Conservation (phyloP, 2,797 vertebrate species). For the Brachyrhaphis roseni region DNA sequence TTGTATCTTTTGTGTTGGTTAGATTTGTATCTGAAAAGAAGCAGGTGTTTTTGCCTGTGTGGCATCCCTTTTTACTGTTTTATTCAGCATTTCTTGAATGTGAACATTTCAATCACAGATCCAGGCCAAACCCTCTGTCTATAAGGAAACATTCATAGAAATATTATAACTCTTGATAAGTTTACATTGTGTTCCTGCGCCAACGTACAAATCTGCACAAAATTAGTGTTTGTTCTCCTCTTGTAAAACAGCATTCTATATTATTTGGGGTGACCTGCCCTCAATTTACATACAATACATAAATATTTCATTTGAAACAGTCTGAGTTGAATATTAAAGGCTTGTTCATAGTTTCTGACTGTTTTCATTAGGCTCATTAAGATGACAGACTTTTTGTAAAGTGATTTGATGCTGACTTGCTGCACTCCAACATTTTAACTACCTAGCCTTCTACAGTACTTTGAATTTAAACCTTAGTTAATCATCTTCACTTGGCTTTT, state of each 20-base stretch:
- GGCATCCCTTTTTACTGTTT: conserved; percentile 28
- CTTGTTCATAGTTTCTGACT: not conserved
- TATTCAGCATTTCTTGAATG: not conserved
- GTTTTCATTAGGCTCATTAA: not conserved
- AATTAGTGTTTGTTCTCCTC: not conserved
- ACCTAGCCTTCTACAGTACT: not conserved
- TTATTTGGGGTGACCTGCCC: not conserved
- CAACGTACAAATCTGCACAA: not conserved
- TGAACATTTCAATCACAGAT: conserved; percentile 30
- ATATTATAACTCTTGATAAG: not conserved
- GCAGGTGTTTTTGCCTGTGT: not conserved
- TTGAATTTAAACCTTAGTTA: not conserved
- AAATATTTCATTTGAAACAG: not conserved
- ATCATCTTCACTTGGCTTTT: not conserved
- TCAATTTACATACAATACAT: not conserved
- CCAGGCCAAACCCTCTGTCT: not conserved
- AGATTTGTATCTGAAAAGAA: not conserved
- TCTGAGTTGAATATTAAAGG: not conserved
- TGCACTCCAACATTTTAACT: not conserved
- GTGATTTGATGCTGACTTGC: not conserved
- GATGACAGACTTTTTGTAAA: not conserved
- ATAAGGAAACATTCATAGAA: not conserved
- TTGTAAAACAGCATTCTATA: not conserved
- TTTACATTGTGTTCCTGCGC: not conserved
- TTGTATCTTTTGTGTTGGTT: conserved; percentile 12